phyloP scores from a whole-genome alignment of 2,888 invertebrate species.

The Xestia xanthographa region DNA sequence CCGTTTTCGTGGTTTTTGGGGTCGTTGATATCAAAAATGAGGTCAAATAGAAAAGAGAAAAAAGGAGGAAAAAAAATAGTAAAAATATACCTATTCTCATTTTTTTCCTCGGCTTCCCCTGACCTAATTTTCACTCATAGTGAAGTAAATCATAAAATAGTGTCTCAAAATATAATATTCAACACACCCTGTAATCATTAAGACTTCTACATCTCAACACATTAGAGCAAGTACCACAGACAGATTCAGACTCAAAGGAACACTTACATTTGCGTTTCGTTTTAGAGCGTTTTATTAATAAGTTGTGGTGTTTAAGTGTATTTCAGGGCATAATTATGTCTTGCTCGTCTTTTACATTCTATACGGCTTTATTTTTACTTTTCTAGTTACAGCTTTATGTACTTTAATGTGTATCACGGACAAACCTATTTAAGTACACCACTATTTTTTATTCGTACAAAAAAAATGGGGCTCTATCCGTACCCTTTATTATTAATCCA shows the following conservation, averaged over 20 bases:
- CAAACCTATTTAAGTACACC: neutral
- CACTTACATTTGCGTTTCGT: conserved; percentile 8
- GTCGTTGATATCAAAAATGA: too few species aligned
- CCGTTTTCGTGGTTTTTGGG: too few species aligned
- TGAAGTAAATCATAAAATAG: too few species aligned
- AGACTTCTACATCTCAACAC: neutral
- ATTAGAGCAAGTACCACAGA: neutral
- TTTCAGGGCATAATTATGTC: conserved; percentile 11
- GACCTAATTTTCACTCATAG: too few species aligned
- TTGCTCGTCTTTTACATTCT: neutral
- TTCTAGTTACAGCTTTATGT: neutral
- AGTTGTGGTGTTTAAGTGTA: neutral
- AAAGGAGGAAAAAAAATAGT: too few species aligned
- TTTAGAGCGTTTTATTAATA: neutral
- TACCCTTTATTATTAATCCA: too few species aligned
- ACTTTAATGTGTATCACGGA: neutral
- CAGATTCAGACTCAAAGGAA: conserved; percentile 6
- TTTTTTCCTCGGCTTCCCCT: too few species aligned
- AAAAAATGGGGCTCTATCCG: too few species aligned
- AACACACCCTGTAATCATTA: neutral
- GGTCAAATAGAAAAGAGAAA: too few species aligned
- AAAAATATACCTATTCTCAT: too few species aligned
- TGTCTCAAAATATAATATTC: neutral
- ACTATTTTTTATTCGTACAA: too few species aligned
- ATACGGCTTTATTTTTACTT: neutral